Base-by-base conservation (phyloP, 2,113 vertebrate species). In the Pseudorhombus dupliciocellatus region DNA sequence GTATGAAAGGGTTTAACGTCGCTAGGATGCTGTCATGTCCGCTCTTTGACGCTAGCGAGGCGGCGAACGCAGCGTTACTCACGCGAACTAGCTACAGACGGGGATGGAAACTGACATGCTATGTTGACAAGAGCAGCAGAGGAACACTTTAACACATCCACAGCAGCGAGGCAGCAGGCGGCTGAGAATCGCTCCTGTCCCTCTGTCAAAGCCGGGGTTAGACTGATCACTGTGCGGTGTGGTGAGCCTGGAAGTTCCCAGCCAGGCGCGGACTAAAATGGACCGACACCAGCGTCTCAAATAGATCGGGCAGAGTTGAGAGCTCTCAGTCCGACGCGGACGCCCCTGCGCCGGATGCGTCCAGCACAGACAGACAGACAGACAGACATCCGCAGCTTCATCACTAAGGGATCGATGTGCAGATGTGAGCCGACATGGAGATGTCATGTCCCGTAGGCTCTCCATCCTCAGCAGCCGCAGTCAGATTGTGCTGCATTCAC, bases 361-460 rank as follows among this genome's bases (percentile, higher is more conserved):
- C 31, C 31, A 9, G 9, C 9, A 34, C 31, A 34, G 31, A 34
- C 31, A 30, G 7, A 7, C 7, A 0, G 7, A 1, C 7, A 7
- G 31, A 9, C 2, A 2, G 31, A 11, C 9, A 34, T 34, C 34
- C 34, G 34, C 34, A 4, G 34, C 70, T 1, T 34, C 31, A 22
- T 53, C 51, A 7, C 1, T 8, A 50, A 42, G 53, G 62, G 55
- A 53, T 50, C 11, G 53, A 12, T 71, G 34, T 75, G 81, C 84
- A 85, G 82, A 87, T 87, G 80, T 65, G 80, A 84, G 14, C 73
- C 51, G 84, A 86, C 76, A 61, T 31, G 66, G 73, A 89, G 50
- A 20, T 79, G 80, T 83, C 84, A 66, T 12, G 84, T 8, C 60
- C 40, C 80, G 78, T 74, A 77, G 77, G 80, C 71, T 84, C 65